These are phyloP conservation scores for Stegostoma tigrinum DNA, from an alignment of 2,113 vertebrate species.

Conservation along the genomic window DNA sequence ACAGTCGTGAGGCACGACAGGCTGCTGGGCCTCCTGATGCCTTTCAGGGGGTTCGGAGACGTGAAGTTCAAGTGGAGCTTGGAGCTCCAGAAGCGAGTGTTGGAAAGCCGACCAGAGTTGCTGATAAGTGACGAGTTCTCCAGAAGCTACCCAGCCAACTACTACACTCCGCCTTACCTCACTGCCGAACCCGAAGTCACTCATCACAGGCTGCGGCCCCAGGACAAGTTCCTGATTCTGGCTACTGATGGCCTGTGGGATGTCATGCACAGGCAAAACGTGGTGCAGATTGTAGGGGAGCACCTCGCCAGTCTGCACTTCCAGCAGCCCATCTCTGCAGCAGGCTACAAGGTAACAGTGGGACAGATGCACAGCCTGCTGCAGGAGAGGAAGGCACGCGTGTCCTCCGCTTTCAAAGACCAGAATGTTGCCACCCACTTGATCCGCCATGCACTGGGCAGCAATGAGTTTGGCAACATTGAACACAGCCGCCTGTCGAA, in stretches of 20 bases:
- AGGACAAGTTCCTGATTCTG: conserved; percentile 54
- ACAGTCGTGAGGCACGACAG: conserved; percentile 50
- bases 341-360: conserved; percentile 40
- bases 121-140: conserved; percentile 35
- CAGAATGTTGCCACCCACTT: conserved; percentile 50
- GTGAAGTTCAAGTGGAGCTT: conserved; percentile 55
- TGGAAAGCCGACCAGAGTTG: conserved; percentile 44
- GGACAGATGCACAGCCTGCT: conserved; percentile 48
- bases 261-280: conserved; percentile 53
- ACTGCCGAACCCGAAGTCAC: conserved; percentile 50
- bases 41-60: conserved; percentile 54
- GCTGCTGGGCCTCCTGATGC: conserved; percentile 54
- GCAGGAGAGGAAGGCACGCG: conserved; percentile 44
- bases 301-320: conserved; percentile 50
- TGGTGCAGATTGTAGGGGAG: conserved; percentile 51
- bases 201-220: conserved; percentile 42
- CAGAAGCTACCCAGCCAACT: conserved; percentile 41
- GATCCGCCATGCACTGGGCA: conserved; percentile 51
- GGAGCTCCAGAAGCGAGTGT: conserved; percentile 47
- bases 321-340: conserved; percentile 45
- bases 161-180: conserved; percentile 54
- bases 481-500: conserved; percentile 46
- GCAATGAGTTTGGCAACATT: conserved; percentile 50
- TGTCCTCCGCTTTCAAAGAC: conserved; percentile 46
- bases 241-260: conserved; percentile 57